A percentile compares a stretch with the other conserved stretches of the same genome.
Conservation (phyloP, 2,888 invertebrate species). For the Dichetophora obliterata region DNA sequence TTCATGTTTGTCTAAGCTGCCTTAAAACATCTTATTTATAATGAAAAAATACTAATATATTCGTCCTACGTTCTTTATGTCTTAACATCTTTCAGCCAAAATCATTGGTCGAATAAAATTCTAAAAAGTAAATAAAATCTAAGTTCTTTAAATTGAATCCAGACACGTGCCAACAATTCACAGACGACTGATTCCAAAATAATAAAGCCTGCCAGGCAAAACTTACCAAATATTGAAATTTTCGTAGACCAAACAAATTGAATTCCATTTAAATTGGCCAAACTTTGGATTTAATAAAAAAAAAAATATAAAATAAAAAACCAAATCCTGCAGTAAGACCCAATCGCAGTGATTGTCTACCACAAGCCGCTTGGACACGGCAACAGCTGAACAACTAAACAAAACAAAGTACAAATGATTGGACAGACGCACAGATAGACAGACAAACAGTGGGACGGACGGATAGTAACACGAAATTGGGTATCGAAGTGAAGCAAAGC, state of each 20-base stretch:
- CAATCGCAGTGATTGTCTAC: background rate
- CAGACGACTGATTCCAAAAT: background rate
- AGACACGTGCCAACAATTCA: background rate
- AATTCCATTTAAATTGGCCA: background rate
- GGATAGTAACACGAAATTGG: background rate
- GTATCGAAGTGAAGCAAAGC: background rate
- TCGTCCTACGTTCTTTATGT: too few species aligned
- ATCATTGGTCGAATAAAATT: conserved; percentile 26
- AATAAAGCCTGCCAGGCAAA: background rate
- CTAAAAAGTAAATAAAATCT: conserved; percentile 10
- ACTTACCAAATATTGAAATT: background rate
- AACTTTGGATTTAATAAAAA: background rate
- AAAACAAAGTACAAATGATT: background rate
- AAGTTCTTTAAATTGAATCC: background rate
- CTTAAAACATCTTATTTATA: too few species aligned
- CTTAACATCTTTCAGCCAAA: too few species aligned
- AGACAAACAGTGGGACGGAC: background rate
- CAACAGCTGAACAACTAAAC: background rate
- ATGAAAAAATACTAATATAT: too few species aligned
- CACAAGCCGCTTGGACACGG: background rate
- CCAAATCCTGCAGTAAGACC: background rate
- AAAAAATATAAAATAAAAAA: background rate
- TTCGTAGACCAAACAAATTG: background rate
- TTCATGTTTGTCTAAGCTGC: too few species aligned
- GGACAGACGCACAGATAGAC: background rate